phyloP scores from a whole-genome alignment of 2,888 invertebrate species.

The Hymenopus coronatus region DNA sequence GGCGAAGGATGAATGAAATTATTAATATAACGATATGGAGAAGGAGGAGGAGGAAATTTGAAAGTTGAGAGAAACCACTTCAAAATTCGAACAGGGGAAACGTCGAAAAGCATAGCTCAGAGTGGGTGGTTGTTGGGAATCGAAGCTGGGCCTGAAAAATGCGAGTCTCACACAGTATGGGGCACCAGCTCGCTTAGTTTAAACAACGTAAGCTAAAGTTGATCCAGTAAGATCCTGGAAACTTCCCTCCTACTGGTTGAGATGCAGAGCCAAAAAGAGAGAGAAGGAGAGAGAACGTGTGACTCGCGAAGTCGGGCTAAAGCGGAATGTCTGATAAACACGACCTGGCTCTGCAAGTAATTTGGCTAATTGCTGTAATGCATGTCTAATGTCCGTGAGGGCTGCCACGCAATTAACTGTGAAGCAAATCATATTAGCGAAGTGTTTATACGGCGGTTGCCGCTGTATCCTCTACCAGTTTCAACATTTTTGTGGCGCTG shows the following conservation, averaged over 20 bases:
- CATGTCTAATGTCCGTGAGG: background rate
- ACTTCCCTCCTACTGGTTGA: background rate
- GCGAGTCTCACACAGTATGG: no score
- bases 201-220: background rate
- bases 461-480: background rate
- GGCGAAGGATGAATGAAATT: no score
- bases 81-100: no score
- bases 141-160: no score
- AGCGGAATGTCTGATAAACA: background rate
- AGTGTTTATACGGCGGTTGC: background rate
- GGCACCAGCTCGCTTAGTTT: no score
- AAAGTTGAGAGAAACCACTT: no score
- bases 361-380: background rate
- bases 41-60: no score
- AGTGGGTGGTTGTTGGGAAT: no score
- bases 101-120: no score
- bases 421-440: background rate
- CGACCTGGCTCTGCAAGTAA: background rate
- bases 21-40: no score
- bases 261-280: background rate
- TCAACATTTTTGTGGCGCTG: background rate
- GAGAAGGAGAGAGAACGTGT: background rate
- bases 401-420: background rate
- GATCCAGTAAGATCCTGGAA: background rate
- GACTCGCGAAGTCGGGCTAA: background rate